Evolutionary conservation across 2,888 invertebrate species (phyloP), one percentile per base, ranked within the genome.

Genomic region (Apamea monoglypha): DNA sequence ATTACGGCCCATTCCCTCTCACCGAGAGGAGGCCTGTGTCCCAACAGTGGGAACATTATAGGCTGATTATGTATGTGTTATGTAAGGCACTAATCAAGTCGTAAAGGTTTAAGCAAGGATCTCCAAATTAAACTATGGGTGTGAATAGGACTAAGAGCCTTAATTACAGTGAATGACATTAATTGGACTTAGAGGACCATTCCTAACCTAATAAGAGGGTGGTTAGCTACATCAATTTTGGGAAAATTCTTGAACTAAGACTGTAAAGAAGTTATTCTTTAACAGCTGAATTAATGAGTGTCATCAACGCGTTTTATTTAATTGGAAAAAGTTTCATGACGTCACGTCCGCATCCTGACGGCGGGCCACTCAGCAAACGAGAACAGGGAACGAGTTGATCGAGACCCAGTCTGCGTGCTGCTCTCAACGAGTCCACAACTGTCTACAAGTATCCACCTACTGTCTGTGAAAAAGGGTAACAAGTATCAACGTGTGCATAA

Each of bases 161-260:
- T 82, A 47, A 75, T 83, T 72, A 75, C 61, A 32, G 67, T 81
- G 85, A 90, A 84, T 86, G 87, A 90, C 81, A 86, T 84, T 90
- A 89, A 90, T 90, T 90, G 88, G 87, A 85, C 84, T 69, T 59
- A 76, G 84, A 88, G 86, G 84, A 88, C 83, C 78, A 84, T 86
- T 86, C 70, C 73, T 61, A 80, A 90, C 88, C 82, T 87, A 87
- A 88, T 90, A 89, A 89, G 66, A 75, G 64, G n/a, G n/a, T n/a
- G n/a, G n/a, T n/a, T n/a, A 79, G 71, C 79, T 73, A 81, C 61
- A 80, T 72, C 67, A 36, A 74, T 81, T 82, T 74, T 74, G 29
- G 63, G 77, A 73, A 73, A 69, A 66, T 10, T 67, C 72, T 74
- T 40, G n/a, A 83, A 74, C 50, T 32, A 53, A 47, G 32, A 61